Evolutionary conservation across 2,113 vertebrate genomes (phyloP), one percentile per base, ranked within the genome.

Genomic region (Tupaia tana): DNA sequence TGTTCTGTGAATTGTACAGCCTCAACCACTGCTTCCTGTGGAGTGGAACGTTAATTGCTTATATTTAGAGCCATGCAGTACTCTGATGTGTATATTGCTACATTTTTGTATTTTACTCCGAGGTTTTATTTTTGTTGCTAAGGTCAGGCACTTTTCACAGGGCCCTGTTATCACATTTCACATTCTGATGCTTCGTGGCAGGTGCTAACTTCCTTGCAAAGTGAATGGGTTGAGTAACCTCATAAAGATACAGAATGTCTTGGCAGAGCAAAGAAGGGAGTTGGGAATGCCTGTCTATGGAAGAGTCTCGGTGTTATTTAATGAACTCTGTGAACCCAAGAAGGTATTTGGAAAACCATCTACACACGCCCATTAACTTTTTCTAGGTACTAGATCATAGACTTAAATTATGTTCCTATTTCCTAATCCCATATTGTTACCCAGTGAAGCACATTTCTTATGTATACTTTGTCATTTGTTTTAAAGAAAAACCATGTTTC

Each of bases 181-280:
- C 93, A 94, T 96, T 94, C 89, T 95, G 97, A 97, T 96, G 93
- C 87, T 56, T 89, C 0, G 5, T 85, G 91, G 97, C 97, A 98
- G 97, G 96, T 97, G 97, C 93, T 96, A 98, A 97, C 95, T 98
- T 97, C 96, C 90, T 96, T 96, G 96, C 29, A 94, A 90, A 93
- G 69, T 97, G 97, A 98, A 98, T 98, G 97, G 94, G 93, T 96
- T 96, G 94, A 94, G 92, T 97, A 96, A 96, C 94, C 96, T 97
- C 96, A 94, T 95, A 98, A 97, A 97, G 96, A 97, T 89, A 97
- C 97, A 96, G 96, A 97, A 97, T 97, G 94, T 97, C 96, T 97
- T 97, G 96, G 93, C 96, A 34, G 79, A 78, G 89, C 71, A 69
- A 85, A 84, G 93, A 86, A 93, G 54, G 25, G 90, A 90, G 94